Evolutionary conservation across 2,797 vertebrate genomes (phyloP).

Genomic region (Hypotaenidia okinawae): DNA sequence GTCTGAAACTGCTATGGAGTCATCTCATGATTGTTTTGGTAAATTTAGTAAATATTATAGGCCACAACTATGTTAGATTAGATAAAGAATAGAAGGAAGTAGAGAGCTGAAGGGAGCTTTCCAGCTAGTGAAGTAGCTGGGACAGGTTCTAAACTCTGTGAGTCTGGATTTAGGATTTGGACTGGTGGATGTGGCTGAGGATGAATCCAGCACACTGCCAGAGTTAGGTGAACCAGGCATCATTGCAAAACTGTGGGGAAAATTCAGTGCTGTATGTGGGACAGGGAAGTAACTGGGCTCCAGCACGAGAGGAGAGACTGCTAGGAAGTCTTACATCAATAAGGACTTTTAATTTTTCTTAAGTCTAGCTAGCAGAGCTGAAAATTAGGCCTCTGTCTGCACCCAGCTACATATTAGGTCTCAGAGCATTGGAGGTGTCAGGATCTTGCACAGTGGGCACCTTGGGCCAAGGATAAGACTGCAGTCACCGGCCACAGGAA

Average conservation of each 20-base stretch:
- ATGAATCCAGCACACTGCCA: background rate
- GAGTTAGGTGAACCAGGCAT: background rate
- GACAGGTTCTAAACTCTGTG: background rate
- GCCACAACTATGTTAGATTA: background rate
- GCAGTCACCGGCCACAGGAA: background rate
- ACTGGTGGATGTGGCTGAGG: background rate
- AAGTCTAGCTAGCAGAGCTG: background rate
- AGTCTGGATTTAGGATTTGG: background rate
- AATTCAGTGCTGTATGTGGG: background rate
- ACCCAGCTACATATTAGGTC: background rate
- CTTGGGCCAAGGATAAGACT: background rate
- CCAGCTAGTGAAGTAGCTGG: background rate
- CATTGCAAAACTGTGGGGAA: accelerated
- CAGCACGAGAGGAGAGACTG: background rate
- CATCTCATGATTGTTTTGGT: background rate
- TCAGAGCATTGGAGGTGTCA: accelerated
- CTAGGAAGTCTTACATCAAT: background rate
- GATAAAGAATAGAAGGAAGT: background rate
- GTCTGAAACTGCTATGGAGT: background rate
- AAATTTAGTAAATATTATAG: background rate
- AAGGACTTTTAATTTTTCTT: background rate
- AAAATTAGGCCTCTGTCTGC: background rate
- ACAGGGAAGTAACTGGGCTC: background rate
- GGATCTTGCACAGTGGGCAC: background rate
- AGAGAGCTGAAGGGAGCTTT: background rate